These are phyloP conservation scores for Hydrophis major DNA, from an alignment of 2,797 vertebrate species.

Conservation along the genomic window DNA sequence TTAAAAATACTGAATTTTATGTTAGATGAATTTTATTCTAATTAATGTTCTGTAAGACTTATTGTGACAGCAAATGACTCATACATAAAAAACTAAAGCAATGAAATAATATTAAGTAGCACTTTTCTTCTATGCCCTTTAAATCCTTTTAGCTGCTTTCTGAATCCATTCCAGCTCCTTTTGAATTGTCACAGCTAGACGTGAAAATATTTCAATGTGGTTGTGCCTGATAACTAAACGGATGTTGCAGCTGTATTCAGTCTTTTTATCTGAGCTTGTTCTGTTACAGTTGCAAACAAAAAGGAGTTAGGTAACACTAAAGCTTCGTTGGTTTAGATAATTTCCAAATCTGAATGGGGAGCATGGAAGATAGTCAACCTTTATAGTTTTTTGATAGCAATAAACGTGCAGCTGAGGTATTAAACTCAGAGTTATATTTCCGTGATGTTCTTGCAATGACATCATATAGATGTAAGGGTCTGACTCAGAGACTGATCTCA, in stretches of 20 bases:
- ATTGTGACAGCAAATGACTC: neutral
- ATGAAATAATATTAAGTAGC: slow-evolving; percentile 14
- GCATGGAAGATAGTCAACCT: neutral
- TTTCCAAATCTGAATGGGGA: neutral
- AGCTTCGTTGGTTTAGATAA: neutral
- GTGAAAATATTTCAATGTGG: neutral
- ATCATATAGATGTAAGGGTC: slow-evolving; percentile 9
- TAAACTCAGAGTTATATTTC: neutral
- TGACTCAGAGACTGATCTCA: slow-evolving; percentile 28
- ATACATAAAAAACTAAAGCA: neutral
- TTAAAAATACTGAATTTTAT: neutral
- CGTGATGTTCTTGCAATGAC: slow-evolving; percentile 27
- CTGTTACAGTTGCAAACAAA: neutral
- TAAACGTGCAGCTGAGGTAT: slow-evolving; percentile 10
- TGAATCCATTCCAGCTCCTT: slow-evolving; percentile 11
- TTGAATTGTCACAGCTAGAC: slow-evolving; percentile 1
- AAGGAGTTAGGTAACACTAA: neutral
- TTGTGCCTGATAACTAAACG: slow-evolving; percentile 14
- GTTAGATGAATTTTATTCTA: slow-evolving; percentile 18
- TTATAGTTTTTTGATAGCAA: neutral
- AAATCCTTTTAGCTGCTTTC: slow-evolving; percentile 6
- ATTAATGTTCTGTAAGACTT: neutral
- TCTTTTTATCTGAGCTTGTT: neutral
- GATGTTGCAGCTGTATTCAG: slow-evolving; percentile 13
- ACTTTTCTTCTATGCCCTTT: neutral